Percentiles rank a stretch among this genome's conserved stretches.
phyloP scores from a whole-genome alignment of 2,888 invertebrate genomes.

The Bursaphelenchus okinawaensis region DNA sequence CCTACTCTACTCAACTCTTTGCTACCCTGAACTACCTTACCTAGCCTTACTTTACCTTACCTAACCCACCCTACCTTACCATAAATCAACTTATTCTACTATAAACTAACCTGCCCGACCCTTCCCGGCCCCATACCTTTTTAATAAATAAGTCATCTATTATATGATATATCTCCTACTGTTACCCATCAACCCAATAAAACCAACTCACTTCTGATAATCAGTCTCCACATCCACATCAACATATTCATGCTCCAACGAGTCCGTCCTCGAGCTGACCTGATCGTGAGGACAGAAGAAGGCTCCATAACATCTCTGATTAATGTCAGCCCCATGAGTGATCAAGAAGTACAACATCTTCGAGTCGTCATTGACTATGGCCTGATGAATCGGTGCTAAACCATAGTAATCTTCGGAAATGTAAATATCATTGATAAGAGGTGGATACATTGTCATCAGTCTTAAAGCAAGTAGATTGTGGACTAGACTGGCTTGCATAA shows the following conservation, averaged over 20 bases:
- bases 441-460: constrained; percentile 82
- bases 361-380: constrained; percentile 95
- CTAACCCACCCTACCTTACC: no score
- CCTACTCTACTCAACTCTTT: no score
- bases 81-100: no score
- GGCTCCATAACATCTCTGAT: constrained; percentile 68
- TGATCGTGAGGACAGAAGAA: constrained; percentile 98
- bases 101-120: no score
- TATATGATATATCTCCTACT: no score
- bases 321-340: constrained; percentile 82
- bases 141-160: no score
- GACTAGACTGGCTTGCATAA: constrained; percentile 81
- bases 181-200: background rate
- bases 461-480: constrained; percentile 89
- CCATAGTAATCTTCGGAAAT: constrained; percentile 95
- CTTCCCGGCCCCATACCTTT: no score
- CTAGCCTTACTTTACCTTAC: no score
- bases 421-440: constrained; percentile 89
- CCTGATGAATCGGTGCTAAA: constrained; percentile 72
- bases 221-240: constrained; percentile 28
- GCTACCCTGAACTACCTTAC: no score
- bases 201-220: constrained; percentile 31
- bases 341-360: constrained; percentile 91
- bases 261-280: constrained; percentile 78
- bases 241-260: constrained; percentile 73